Evolutionary conservation across 2,888 invertebrate genomes (phyloP).

Genomic region (Catocala sponsa): DNA sequence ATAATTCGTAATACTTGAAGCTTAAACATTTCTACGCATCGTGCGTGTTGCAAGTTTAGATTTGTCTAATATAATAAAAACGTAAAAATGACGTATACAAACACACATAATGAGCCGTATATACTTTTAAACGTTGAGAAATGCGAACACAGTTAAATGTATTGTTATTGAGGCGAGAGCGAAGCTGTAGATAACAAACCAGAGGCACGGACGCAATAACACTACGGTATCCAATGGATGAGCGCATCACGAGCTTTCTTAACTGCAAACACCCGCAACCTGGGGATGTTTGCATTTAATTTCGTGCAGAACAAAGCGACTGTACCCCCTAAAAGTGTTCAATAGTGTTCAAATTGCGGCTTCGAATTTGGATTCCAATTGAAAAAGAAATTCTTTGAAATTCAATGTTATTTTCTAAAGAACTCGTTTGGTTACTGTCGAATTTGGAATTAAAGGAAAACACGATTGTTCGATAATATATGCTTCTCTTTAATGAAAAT

Average conservation of each 20-base stretch:
- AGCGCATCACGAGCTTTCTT: slow-evolving; percentile 26
- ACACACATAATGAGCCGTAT: too few species aligned
- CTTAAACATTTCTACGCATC: too few species aligned
- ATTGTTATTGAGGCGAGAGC: background rate
- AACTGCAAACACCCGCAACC: slow-evolving; percentile 30
- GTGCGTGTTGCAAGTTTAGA: too few species aligned
- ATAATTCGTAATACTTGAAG: background rate
- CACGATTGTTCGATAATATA: background rate
- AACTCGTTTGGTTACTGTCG: slow-evolving; percentile 5
- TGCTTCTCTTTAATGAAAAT: slow-evolving; percentile 6
- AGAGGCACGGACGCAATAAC: background rate
- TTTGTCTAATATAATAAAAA: too few species aligned
- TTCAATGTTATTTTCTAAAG: slow-evolving; percentile 16
- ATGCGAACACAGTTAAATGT: background rate
- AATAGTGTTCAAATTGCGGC: slow-evolving; percentile 35
- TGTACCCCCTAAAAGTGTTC: slow-evolving; percentile 43
- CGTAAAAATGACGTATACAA: too few species aligned
- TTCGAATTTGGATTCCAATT: slow-evolving; percentile 21
- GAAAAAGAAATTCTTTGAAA: slow-evolving; percentile 16
- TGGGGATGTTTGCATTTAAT: slow-evolving; percentile 58
- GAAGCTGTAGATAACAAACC: background rate
- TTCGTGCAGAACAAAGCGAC: slow-evolving; percentile 41
- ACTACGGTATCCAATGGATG: slow-evolving; percentile 16
- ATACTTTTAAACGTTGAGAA: too few species aligned
- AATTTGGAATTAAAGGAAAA: slow-evolving; percentile 4